Evolutionary conservation across 2,797 vertebrate species (phyloP), one percentile per base, ranked within the genome.

Genomic region (Catostomus latipinnis): DNA sequence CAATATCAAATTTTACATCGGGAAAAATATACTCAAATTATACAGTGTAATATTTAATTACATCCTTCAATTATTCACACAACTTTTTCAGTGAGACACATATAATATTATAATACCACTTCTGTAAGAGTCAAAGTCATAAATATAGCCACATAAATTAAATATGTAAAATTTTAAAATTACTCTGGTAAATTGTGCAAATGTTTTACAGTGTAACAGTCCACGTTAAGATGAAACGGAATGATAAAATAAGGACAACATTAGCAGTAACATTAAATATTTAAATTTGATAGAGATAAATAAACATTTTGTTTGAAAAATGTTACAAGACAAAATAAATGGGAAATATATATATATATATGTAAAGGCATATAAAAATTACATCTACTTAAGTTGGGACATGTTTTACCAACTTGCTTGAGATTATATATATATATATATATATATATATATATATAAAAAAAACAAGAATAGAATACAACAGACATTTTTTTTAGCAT

Each of bases 151-250:
- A 69, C 5, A 74, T 12, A 10, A 60, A 69, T 16, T 49, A 62
- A 45, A 71, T 34, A 49, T 79, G 69, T 45, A 16, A 16, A 62
- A 18, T 18, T 18, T 18, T 18, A 0, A 18, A 54, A 56, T 11
- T 11, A 49, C 8, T 49, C 4, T 45, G 46, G 11, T 8, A 43
- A n/a, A 57, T 43, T 72, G 18, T 70, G 75, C 66, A 70, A 63
- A 65, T 11, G 43, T n/a, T 49, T 18, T 46, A 54, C 77, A 79
- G 60, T 57, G 49, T 67, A 83, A 78, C 68, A 69, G 61, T 50
- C 54, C 6, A 14, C 13, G 43, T 16, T 73, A 11, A 62, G 67
- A 72, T 43, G 11, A 13, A 74, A 79, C 7, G n/a, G 22, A n/a
- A 22, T 71, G 53, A 56, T 5, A 52, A 71, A 52, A 63, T 5